Evolutionary conservation across 30 jellyfish, hydroid and myxozoan species (phyloP), one percentile per base, ranked within the genome.

Genomic region (Nemopilema nomurai): DNA sequence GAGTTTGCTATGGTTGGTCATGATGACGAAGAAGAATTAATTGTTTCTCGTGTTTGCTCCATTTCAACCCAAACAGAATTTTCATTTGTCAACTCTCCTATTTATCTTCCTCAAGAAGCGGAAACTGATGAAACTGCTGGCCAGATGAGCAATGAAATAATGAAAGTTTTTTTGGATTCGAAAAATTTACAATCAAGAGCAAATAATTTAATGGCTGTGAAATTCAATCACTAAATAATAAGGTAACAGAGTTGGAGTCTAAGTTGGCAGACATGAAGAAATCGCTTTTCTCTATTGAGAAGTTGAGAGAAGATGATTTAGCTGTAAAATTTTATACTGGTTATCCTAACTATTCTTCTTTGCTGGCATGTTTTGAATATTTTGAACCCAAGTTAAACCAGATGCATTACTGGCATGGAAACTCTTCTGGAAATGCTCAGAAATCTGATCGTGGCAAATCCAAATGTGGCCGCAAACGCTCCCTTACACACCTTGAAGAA

Each of bases 401-500:
- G 25, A 63, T 84, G 41, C 90, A 18, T 53, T 71, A 74, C 62
- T 74, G 89, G 93, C 26, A 62, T 9, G 93, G 93, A 67, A 62
- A 21, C 71, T 67, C 70, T 0, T 80, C 71, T 25, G 28, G 62
- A 18, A 65, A 19, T 17, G 18, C 69, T 27, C n/a, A 27, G 49
- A 22, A 18, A 0, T 20, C 0, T 7, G n/a, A 29, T 9, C 27
- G 30, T 23, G 76, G 23, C 69, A 80, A 8, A 65, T 62, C 90
- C 50, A 84, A 73, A 29, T 71, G 28, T 72, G 89, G 90, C 33
- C 90, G 83, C 32, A 84, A 84, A 57, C 93, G 89, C 18, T 19
- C 69, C 21, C 71, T 73, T 26, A 50, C 93, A 27, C 63, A 67
- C 8, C 76, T 74, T 27, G 93, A 57, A 67, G 90, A 84, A 25